These are phyloP conservation scores for Amblyjoppa proteus DNA, from an alignment of 2,888 invertebrate species.

Conservation along the genomic window DNA sequence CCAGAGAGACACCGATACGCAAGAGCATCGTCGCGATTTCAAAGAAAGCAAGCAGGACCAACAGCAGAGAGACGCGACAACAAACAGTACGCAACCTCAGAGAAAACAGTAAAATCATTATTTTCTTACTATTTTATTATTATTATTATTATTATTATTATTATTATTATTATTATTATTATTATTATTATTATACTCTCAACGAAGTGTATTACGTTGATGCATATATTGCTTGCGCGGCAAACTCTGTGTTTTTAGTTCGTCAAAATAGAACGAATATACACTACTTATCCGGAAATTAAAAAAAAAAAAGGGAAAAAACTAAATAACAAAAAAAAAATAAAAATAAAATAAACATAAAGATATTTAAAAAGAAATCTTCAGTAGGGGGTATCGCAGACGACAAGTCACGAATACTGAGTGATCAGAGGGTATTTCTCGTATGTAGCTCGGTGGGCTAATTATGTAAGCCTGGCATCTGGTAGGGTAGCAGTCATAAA, in stretches of 20 bases:
- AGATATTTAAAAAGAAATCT: conserved; percentile 37
- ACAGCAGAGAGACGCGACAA: conserved; percentile 64
- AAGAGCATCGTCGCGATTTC: conserved; percentile 73
- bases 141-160: conserved; percentile 64
- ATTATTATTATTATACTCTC: conserved; percentile 65
- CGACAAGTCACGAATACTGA: conserved; percentile 66
- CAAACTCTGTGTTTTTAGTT: conserved; percentile 71
- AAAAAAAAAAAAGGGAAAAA: neutral
- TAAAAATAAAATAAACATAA: conserved; percentile 15
- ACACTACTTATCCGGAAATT: conserved; percentile 62
- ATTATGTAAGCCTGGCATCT: conserved; percentile 69
- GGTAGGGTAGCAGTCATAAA: conserved; percentile 67
- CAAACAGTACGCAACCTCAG: conserved; percentile 65
- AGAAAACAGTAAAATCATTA: conserved; percentile 71
- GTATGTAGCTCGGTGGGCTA: conserved; percentile 70
- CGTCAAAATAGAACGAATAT: conserved; percentile 63
- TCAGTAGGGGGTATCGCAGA: conserved; percentile 47
- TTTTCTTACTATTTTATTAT: conserved; percentile 46
- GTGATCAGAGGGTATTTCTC: conserved; percentile 67
- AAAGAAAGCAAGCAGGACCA: conserved; percentile 73
- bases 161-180: conserved; percentile 64
- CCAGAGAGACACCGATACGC: conserved; percentile 74
- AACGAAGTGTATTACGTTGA: conserved; percentile 67
- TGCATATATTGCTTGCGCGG: conserved; percentile 69
- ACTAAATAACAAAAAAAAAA: conserved; percentile 15